Evolutionary conservation across 2,888 invertebrate species (phyloP).

Genomic region (Drosophila buzzatii): DNA sequence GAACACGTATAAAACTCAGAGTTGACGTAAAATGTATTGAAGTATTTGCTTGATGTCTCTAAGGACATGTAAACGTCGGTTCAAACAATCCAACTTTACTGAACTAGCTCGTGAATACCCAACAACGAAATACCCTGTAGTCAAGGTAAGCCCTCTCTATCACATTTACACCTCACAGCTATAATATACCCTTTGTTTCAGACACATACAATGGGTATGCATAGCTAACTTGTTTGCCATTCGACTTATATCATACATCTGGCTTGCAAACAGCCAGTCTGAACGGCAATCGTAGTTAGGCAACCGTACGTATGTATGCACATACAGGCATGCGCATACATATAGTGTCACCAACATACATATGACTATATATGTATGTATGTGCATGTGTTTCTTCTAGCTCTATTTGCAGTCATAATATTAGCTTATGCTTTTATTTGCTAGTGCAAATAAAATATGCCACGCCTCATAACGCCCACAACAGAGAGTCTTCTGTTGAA

Average conservation of each 20-base stretch:
- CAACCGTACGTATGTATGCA: conserved; percentile 16
- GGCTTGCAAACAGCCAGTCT: conserved; percentile 28
- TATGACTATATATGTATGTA: neutral
- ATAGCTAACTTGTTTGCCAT: conserved; percentile 30
- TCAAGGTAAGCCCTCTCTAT: neutral
- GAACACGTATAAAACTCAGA: neutral
- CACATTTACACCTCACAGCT: neutral
- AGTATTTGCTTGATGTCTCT: conserved; percentile 9
- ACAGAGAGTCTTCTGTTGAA: conserved; percentile 47
- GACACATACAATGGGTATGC: neutral
- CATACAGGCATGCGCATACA: conserved; percentile 2
- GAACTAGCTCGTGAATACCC: neutral
- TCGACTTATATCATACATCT: conserved; percentile 37
- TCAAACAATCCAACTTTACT: neutral
- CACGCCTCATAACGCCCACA: conserved; percentile 5
- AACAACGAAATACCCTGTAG: neutral
- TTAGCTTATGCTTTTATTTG: conserved; percentile 72
- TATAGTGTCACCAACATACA: conserved; percentile 7
- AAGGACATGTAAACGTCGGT: conserved; percentile 12
- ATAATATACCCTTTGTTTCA: conserved; percentile 8
- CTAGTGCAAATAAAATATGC: conserved; percentile 52
- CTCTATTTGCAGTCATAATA: conserved; percentile 72
- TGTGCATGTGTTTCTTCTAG: conserved; percentile 36
- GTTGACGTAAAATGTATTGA: neutral
- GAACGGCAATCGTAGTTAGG: conserved; percentile 39